Conservation (phyloP, 1,140 invertebrate genomes). For the Drosophila cardini region DNA sequence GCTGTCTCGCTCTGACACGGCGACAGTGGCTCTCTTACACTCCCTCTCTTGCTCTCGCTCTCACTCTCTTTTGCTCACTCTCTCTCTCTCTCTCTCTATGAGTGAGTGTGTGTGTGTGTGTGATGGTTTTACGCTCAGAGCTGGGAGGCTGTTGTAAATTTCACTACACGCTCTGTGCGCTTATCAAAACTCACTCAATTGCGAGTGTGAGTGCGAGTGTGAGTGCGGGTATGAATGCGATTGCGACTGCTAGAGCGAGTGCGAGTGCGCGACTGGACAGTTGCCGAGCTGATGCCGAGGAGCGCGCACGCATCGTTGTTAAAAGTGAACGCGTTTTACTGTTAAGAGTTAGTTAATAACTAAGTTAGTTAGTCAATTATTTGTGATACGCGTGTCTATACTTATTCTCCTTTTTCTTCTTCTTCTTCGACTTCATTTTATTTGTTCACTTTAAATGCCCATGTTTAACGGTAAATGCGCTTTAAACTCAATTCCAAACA, state of each 20-base stretch:
- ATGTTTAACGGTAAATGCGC: conserved; percentile 25
- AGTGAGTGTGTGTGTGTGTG: not conserved
- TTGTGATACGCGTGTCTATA: not conserved
- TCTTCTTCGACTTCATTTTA: not conserved
- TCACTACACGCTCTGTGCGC: not conserved
- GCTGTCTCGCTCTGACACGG: conserved; percentile 7
- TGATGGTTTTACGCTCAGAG: not conserved
- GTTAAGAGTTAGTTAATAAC: not conserved
- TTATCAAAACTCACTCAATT: conserved; percentile 13
- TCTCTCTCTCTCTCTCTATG: conserved; percentile 12
- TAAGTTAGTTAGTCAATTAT: not conserved
- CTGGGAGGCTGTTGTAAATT: conserved; percentile 19
- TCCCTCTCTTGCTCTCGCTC: not conserved
- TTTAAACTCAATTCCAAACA: not conserved
- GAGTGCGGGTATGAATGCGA: conserved; percentile 9
- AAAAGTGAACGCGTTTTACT: conserved; percentile 7
- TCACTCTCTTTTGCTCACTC: conserved; percentile 2
- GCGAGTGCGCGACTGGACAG: conserved; percentile 42
- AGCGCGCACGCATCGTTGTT: conserved; percentile 34
- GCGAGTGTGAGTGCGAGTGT: conserved; percentile 24
- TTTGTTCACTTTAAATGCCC: not conserved
- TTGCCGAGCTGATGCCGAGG: conserved; percentile 31
- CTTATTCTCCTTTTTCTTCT: too few species aligned
- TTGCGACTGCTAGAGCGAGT: conserved; percentile 25
- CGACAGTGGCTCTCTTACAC: conserved; percentile 1